Base-by-base conservation (phyloP, 2,888 invertebrate genomes). In the Agrochola lychnidis region DNA sequence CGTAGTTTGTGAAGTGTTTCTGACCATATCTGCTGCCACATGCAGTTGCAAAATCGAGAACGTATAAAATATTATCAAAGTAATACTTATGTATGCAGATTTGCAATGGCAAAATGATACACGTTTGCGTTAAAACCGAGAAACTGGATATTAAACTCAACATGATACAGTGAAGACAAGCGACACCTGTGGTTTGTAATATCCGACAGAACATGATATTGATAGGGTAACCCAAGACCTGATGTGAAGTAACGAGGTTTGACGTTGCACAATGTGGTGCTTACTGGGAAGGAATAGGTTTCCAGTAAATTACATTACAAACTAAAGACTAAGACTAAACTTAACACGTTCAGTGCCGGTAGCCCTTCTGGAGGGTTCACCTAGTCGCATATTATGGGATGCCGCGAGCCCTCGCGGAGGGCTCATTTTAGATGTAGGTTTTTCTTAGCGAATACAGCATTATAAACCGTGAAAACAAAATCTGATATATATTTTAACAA, bases 101-200 rank as follows among this genome's bases (percentile, higher is more conserved):
- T 45, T 36, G 1, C 14, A 14, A 25, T 10, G 7, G 30, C 1
- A 30, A 16, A 22, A 63, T n/a, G 14, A 22, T 40, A 36, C 40
- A 42, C n/a, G 7, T 9, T 40, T 51, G 16, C 42, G 30, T 74
- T 62, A 42, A 40, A 53, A 36, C 53, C 25, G 19, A 61, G 51
- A 48, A 19, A 51, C 19, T 14, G 42, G 42, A 64, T 30, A 76
- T 9, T 53, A 53, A 53, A 48, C 16, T 53, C 7, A 64, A 76
- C 12, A 51, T 19, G 19, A 51, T 45, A 66, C 59, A 16, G 36
- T 30, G 19, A 57, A 10, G 57, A 45, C 4, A 48, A 53, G 30
- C 2, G 40, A 68, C 22, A 48, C 25, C 30, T 51, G 79, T 22
- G 79, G 74, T 79, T 66, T 25, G 25, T 16, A 66, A 72, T 59